Evolutionary conservation across 2,888 invertebrate genomes (phyloP).

Genomic region (Odontothrips loti): DNA sequence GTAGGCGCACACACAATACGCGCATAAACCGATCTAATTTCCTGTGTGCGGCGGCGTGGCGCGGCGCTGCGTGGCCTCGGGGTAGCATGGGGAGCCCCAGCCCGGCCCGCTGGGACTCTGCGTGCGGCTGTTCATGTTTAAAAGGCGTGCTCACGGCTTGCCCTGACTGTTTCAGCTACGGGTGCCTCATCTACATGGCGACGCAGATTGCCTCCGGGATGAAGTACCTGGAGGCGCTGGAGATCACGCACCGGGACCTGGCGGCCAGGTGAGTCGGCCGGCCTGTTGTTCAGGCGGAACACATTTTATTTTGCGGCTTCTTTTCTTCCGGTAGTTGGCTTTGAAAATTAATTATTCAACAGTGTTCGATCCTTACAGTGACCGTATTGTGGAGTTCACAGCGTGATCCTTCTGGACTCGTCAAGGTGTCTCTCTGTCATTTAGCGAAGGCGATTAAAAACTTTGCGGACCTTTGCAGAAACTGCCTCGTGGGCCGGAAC

Average conservation of each 20-base stretch:
- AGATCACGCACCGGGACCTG: constrained; percentile 84
- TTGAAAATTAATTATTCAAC: constrained; percentile 41
- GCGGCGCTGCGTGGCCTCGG: neutral
- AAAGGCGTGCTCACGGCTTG: neutral
- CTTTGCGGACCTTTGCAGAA: constrained; percentile 57
- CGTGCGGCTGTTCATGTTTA: neutral
- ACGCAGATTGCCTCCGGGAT: constrained; percentile 89
- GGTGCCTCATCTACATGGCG: constrained; percentile 77
- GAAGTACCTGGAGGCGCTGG: constrained; percentile 86
- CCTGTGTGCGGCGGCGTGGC: neutral
- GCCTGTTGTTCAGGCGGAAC: constrained; percentile 17
- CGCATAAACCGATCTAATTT: constrained; percentile 26
- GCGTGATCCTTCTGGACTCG: no score
- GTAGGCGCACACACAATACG: neutral
- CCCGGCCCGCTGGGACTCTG: no score
- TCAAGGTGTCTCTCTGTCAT: no score
- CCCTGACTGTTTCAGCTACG: constrained; percentile 61
- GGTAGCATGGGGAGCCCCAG: neutral
- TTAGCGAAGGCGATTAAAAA: no score
- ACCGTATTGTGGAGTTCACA: no score
- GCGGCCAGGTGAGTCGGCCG: constrained; percentile 65
- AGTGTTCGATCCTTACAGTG: no score
- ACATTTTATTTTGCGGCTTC: no score
- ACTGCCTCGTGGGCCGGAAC: constrained; percentile 78
- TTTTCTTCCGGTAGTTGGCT: no score